These are phyloP conservation scores for Ichneumoninae sp. DNA, from an alignment of 2,888 invertebrate species.

Conservation along the genomic window DNA sequence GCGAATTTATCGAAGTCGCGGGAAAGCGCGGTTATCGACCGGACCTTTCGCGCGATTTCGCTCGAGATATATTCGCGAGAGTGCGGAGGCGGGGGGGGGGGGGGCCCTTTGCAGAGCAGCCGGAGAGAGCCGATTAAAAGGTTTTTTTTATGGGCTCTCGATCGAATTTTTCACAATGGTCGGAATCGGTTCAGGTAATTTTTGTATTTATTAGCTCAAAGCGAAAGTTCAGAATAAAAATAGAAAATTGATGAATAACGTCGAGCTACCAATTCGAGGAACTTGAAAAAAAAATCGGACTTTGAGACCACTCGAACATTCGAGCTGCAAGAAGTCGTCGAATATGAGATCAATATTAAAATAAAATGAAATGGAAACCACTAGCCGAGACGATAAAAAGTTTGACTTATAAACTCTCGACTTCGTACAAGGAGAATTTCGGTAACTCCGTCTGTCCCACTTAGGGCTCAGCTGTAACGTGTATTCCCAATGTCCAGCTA, in stretches of 20 bases:
- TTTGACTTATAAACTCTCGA: slow-evolving; percentile 9
- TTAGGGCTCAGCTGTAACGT: background rate
- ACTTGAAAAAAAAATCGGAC: too few relatives aligned
- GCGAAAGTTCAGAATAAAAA: too few relatives aligned
- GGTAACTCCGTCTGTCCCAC: slow-evolving; percentile 10
- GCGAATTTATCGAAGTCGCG: background rate
- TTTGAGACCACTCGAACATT: background rate
- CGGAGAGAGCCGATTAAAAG: too few relatives aligned
- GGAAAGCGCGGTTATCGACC: background rate
- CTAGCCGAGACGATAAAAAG: background rate
- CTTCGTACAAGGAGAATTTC: background rate
- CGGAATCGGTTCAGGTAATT: too few relatives aligned
- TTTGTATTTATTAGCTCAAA: too few relatives aligned
- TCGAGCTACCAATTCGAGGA: too few relatives aligned
- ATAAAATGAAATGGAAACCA: background rate
- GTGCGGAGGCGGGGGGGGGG: fast-evolving
- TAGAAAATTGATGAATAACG: too few relatives aligned
- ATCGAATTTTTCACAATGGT: too few relatives aligned
- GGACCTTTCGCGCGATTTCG: too few relatives aligned
- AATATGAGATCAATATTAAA: background rate
- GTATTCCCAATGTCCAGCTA: background rate
- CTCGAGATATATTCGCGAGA: too few relatives aligned
- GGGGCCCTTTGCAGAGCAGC: too few relatives aligned
- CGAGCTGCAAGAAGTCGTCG: background rate
- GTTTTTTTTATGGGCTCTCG: too few relatives aligned